Base-by-base conservation (phyloP, 2,888 invertebrate species). In the Thelaira solivaga region DNA sequence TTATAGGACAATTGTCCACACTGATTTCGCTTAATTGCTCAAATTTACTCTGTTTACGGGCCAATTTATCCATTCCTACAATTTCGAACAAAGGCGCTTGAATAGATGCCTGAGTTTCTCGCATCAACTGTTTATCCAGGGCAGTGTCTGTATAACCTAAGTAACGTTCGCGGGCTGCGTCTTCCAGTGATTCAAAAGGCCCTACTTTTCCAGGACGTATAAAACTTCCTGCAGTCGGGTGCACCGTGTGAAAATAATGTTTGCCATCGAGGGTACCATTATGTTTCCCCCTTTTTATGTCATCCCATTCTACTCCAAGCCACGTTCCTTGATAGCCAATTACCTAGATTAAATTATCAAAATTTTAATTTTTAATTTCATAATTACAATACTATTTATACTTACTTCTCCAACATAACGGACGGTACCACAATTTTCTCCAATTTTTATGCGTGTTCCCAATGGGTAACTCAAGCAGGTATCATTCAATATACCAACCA, bases 281-380 rank as follows among this genome's bases (percentile, higher is more conserved):
- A 86, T 99, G 98, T 88, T 97, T 98, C 1, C 99, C 99, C 83
- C 98, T 91, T 6, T 90, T 89, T 2, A 92, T 91, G 84, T 97
- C 93, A 88, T 99, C 98, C 98, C 98, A 99, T 87, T 99, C 98
- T n/a, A 99, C 92, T 0, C 99, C 99, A 68, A 96, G 90, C 98
- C 98, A 98, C 29, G 90, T 86, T 45, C 95, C 95, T 71, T 91
- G 89, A 83, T 94, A 91, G 0, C 93, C 93, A 76, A 92, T 91
- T 62, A 93, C 92, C 89, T 89, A 65, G 13, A n/a, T 29, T 49
- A n/a, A 1, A 34, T 22, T 6, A 34, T 24, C 45, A n/a, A 64
- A 16, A 22, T 16, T 7, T 53, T 5, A 10, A n/a, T n/a, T 1
- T 22, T 11, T 49, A 6, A 11, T 49, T 41, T 45, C 5, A 29